These are phyloP conservation scores for Saguinus midas DNA, from an alignment of 2,113 vertebrate genomes.

Conservation along the genomic window DNA sequence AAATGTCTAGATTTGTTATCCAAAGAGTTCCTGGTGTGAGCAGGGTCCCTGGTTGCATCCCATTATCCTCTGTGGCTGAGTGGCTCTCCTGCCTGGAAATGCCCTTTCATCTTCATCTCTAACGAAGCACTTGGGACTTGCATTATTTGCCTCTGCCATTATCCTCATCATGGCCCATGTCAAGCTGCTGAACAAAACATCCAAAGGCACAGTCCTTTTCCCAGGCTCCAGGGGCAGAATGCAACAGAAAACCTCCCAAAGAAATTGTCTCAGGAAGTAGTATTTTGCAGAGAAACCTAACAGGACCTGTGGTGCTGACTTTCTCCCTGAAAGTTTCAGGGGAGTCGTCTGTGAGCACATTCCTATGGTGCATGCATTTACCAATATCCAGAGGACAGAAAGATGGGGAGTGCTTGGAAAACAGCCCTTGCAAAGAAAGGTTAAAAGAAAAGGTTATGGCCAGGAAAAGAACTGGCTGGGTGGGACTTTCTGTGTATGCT, in stretches of 20 bases:
- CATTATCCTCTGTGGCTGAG: not conserved
- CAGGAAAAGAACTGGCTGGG: not conserved
- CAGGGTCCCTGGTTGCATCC: too few species aligned
- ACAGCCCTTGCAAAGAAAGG: not conserved
- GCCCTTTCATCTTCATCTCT: not conserved
- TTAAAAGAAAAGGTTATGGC: not conserved
- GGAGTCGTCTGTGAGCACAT: rapidly evolving
- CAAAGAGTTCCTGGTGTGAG: not conserved
- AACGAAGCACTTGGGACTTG: not conserved
- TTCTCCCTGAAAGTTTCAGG: not conserved
- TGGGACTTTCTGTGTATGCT: rapidly evolving
- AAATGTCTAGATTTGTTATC: not conserved
- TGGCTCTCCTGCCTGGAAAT: not conserved
- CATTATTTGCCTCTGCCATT: not conserved
- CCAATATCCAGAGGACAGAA: not conserved
- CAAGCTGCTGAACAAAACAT: not conserved
- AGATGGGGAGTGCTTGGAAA: not conserved
- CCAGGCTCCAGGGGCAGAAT: not conserved
- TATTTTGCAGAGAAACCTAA: not conserved
- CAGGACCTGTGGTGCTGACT: not conserved
- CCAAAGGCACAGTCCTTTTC: not conserved
- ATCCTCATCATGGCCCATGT: too few species aligned
- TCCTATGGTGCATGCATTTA: rapidly evolving
- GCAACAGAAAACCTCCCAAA: not conserved
- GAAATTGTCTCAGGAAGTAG: not conserved